Percentiles rank a stretch among this genome's conserved stretches.
phyloP scores from a whole-genome alignment of 2,113 vertebrate species.

The Pteronura brasiliensis region DNA sequence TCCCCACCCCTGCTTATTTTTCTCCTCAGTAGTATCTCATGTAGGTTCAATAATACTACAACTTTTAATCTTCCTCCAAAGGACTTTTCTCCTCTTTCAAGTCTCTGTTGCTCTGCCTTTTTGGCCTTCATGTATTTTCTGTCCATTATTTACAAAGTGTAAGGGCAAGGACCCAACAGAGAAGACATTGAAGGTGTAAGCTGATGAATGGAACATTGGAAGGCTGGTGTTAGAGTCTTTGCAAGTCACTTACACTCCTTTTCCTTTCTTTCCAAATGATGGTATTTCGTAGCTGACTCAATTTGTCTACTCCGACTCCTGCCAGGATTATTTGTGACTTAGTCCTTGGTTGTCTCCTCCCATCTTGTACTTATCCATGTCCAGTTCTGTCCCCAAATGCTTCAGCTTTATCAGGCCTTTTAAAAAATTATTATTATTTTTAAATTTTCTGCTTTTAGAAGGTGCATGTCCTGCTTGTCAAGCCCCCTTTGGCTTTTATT shows the following conservation, averaged over 20 bases:
- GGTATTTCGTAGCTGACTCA: neutral
- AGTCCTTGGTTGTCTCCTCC: neutral
- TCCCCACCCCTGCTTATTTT: neutral
- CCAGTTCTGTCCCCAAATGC: neutral
- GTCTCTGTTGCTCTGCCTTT: neutral
- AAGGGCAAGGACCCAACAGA: neutral
- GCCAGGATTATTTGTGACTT: neutral
- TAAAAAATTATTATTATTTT: neutral
- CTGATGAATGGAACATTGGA: neutral
- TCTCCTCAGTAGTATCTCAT: neutral
- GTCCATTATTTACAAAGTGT: neutral
- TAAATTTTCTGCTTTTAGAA: neutral
- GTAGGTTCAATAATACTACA: neutral
- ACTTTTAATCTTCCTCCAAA: neutral
- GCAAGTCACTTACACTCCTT: neutral
- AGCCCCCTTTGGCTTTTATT: neutral
- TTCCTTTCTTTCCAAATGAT: neutral
- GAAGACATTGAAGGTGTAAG: neutral
- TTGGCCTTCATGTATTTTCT: neutral
- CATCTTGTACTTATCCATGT: neutral
- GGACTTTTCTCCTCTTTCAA: neutral
- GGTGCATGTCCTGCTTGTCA: neutral
- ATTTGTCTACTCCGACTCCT: neutral
- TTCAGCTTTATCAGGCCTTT: neutral
- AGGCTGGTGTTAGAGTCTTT: constrained; percentile 1